Evolutionary conservation across 1,140 invertebrate species (phyloP), one percentile per base, ranked within the genome.

Genomic region (Drosophila obscura): DNA sequence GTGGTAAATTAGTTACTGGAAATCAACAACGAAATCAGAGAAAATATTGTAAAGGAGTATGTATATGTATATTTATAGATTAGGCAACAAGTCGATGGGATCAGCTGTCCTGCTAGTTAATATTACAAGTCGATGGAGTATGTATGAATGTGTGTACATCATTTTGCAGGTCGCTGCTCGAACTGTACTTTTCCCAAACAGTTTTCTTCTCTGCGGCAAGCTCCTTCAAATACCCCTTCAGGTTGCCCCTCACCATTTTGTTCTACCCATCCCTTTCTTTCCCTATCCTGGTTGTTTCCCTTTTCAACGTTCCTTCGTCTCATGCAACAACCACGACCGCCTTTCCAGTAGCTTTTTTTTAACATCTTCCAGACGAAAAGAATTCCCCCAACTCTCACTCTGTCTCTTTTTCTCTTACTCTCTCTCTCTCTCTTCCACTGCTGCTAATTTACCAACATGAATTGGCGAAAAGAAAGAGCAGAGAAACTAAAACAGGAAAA

Each of bases 361-460:
- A 13, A 11, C 35, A 39, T 39, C 35, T 39, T 13, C 35, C 11
- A 39, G 35, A 39, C 13, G 35, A 11, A 13, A 39, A 39, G 35
- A 39, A 39, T 39, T 39, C 11, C 11, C 35, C 13, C 35, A 5
- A 39, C 35, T 39, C 35, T 39, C 35, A 5, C n/a, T 24, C 45
- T 60, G 28, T 51, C 28, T 45, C 31, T 35, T 26, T 35, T 7
- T 15, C 9, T 39, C 19, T 16, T 11, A 11, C 9, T 35, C 11
- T 39, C 35, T 39, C 11, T 15, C 56, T 61, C 22, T 46, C 59
- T 52, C 9, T 31, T 41, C 45, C 31, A 46, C 55, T 50, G 53
- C 73, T 73, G 76, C 72, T 84, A 80, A 80, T 85, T 84, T 80
- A 80, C 62, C 65, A 80, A 69, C 73, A 73, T 80, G 82, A 84